These are phyloP conservation scores for Salticus scenicus DNA, from an alignment of 2,888 invertebrate genomes.

Conservation along the genomic window DNA sequence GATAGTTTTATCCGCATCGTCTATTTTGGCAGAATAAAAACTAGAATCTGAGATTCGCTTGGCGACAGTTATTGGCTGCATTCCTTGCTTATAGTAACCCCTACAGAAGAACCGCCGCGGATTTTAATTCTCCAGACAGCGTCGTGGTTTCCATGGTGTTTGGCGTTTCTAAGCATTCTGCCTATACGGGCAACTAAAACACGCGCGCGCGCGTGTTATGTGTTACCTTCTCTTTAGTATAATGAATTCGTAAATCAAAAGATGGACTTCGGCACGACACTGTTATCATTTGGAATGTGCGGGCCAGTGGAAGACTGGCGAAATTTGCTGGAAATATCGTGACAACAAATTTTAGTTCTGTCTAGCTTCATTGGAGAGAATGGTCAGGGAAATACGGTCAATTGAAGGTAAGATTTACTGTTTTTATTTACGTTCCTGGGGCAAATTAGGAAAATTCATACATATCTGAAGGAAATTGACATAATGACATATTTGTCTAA, in stretches of 20 bases:
- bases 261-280: slow-evolving; percentile 20
- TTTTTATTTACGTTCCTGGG: too few relatives aligned
- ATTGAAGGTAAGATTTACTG: background rate
- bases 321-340: background rate
- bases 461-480: too few relatives aligned
- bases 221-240: background rate
- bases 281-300: slow-evolving; percentile 13
- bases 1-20: too few relatives aligned
- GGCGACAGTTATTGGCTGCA: background rate
- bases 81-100: background rate
- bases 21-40: too few relatives aligned
- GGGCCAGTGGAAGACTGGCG: background rate
- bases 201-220: background rate
- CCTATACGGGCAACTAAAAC: background rate
- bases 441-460: too few relatives aligned
- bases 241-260: slow-evolving; percentile 1
- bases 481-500: too few relatives aligned
- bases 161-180: background rate
- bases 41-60: too few relatives aligned
- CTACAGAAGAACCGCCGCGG: background rate
- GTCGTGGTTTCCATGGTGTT: slow-evolving; percentile 1
- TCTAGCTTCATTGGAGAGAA: background rate
- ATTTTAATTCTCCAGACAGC: slow-evolving; percentile 8
- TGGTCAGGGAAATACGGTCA: background rate
- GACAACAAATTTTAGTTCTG: background rate